phyloP scores from a whole-genome alignment of 2,113 vertebrate genomes.

The Sigmodon hispidus region DNA sequence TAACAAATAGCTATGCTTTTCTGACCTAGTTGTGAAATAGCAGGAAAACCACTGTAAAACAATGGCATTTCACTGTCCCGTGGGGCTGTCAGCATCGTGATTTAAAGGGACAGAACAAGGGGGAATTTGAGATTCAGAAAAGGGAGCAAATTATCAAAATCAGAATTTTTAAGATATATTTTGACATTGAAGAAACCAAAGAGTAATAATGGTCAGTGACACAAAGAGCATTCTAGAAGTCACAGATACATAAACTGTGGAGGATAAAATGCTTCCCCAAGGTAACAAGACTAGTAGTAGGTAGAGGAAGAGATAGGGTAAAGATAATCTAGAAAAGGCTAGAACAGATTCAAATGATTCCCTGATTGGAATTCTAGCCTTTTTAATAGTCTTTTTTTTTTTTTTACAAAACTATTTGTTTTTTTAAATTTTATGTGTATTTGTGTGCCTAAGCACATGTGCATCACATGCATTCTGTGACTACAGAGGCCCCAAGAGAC shows the following conservation, averaged over 20 bases:
- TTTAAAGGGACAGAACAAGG: not conserved
- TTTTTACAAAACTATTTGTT: not conserved
- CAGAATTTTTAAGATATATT: not conserved
- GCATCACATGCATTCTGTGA: not conserved
- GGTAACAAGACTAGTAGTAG: not conserved
- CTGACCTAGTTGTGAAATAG: not conserved
- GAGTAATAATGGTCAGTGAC: not conserved
- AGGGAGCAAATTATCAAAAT: not conserved
- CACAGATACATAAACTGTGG: not conserved
- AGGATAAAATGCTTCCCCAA: not conserved
- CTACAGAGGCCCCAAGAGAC: not conserved
- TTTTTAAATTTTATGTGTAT: not conserved
- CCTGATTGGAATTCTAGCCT: not conserved
- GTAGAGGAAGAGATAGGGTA: not conserved
- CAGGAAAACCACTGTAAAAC: not conserved
- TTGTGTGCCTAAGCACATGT: not conserved
- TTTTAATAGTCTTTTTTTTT: not conserved
- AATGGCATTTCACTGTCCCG: not conserved
- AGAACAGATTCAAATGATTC: conserved; percentile 27
- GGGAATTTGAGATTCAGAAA: not conserved
- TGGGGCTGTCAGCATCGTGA: not conserved
- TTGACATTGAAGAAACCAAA: not conserved
- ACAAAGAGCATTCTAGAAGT: not conserved
- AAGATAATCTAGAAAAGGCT: not conserved
- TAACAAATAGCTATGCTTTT: not conserved